Conservation (phyloP, 2,797 vertebrate species). For the Onychomys torridus region DNA sequence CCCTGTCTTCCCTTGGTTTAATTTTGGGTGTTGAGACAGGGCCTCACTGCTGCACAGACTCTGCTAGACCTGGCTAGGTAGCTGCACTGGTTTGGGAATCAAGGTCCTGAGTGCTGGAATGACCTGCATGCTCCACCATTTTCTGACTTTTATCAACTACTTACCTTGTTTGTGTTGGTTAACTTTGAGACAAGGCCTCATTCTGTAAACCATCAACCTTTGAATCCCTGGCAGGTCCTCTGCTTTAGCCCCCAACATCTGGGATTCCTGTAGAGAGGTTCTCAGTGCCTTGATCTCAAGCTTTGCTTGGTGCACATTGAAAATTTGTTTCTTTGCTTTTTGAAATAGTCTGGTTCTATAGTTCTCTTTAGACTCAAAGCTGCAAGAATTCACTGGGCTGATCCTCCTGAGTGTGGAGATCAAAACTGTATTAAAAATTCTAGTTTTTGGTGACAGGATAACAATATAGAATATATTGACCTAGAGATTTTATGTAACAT, state of each 20-base stretch:
- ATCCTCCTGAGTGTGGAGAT: background rate
- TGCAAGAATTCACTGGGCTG: background rate
- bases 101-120: background rate
- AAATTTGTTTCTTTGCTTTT: background rate
- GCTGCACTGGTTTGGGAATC: background rate
- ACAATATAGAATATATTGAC: background rate
- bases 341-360: background rate
- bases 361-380: background rate
- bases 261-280: background rate
- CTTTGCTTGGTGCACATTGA: background rate
- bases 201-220: background rate
- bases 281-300: background rate
- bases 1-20: background rate
- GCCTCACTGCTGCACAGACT: background rate
- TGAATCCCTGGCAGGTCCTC: background rate
- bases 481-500: background rate
- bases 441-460: background rate
- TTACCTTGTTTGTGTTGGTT: background rate
- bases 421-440: background rate
- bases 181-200: background rate
- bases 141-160: too few relatives aligned
- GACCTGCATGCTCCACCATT: background rate
- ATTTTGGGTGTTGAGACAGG: background rate
- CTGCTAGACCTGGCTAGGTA: background rate
- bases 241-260: background rate